Base-by-base conservation (phyloP, 2,888 invertebrate genomes). In the Cephonodes hylas region DNA sequence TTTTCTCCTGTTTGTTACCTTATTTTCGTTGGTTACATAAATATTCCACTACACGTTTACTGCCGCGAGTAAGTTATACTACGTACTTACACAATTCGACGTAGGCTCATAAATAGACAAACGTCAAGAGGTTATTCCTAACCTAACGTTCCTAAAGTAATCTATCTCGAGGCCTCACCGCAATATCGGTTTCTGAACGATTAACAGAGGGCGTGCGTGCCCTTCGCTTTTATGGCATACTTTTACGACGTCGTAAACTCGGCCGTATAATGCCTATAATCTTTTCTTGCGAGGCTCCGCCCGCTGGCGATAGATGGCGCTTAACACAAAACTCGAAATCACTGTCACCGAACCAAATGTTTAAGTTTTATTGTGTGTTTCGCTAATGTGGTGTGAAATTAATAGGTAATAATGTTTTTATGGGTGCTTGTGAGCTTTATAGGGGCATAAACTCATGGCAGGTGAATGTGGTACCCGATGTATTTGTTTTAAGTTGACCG, bases 301-400 rank as follows among this genome's bases (percentile, higher is more conserved):
- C 64, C 64, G 66, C 64, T 61, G 72, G 71, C 74, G 74, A 81
- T 84, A 92, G 91, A 91, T 90, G 90, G 89, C 90, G 90, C 84
- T 88, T 81, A 86, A 79, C 80, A 80, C 84, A 85, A 85, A 85
- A 85, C 83, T 85, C 72, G 80, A 85, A 86, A 90, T 91, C 89
- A 86, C 86, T 88, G 89, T 86, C 87, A 83, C 84, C 74, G 80
- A 80, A 81, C 82, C 77, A 84, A 89, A 88, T 84, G 88, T 89
- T 88, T 80, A 89, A 91, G 86, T 92, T 92, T 92, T 91, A 91
- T 91, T 89, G 88, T 90, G 80, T 89, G 92, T 90, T 90, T 89
- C 88, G 91, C 92, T 91, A 92, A 92, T 92, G 89, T 86, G 89
- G 90, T 92, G 92, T 91, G 89, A 92, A 91, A 92, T 92, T 91